These are phyloP conservation scores for Tinea trinotella DNA, from an alignment of 2,888 invertebrate species.

Conservation along the genomic window DNA sequence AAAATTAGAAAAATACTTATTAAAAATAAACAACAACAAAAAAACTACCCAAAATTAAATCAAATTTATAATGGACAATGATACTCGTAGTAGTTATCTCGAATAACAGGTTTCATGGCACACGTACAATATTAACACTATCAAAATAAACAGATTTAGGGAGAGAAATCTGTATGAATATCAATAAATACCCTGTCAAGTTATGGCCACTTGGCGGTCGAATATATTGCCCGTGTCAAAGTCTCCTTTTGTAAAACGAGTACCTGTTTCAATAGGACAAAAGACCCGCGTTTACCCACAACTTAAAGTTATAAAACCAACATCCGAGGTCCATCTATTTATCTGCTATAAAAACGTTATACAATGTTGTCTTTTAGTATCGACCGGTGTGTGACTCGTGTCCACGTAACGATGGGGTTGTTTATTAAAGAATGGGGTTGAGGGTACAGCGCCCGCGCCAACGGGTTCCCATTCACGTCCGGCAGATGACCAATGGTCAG, in stretches of 20 bases:
- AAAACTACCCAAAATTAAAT: too few relatives aligned
- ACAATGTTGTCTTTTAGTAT: constrained; percentile 5
- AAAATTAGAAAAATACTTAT: too few relatives aligned
- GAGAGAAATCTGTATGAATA: constrained; percentile 54
- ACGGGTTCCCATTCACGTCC: constrained; percentile 25
- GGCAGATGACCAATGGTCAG: constrained; percentile 61
- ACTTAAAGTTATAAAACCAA: constrained; percentile 35
- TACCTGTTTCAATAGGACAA: constrained; percentile 53
- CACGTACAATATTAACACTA: constrained; percentile 40
- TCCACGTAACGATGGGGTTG: constrained; percentile 6
- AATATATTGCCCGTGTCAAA: constrained; percentile 57
- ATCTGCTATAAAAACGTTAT: constrained; percentile 38
- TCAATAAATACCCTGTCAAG: constrained; percentile 36
- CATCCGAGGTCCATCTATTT: constrained; percentile 65
- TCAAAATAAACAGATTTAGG: constrained; percentile 42
- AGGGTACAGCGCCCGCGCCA: constrained; percentile 42
- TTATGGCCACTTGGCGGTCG: constrained; percentile 58
- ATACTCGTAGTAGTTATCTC: neutral
- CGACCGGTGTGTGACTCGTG: constrained; percentile 14
- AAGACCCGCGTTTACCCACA: constrained; percentile 49
- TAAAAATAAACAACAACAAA: too few relatives aligned
- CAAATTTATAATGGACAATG: too few relatives aligned
- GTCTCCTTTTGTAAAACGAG: constrained; percentile 40
- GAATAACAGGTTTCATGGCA: constrained; percentile 28
- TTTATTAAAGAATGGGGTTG: neutral